Base-by-base conservation (phyloP, 2,797 vertebrate genomes). In the Crocodylus rhombifer region DNA sequence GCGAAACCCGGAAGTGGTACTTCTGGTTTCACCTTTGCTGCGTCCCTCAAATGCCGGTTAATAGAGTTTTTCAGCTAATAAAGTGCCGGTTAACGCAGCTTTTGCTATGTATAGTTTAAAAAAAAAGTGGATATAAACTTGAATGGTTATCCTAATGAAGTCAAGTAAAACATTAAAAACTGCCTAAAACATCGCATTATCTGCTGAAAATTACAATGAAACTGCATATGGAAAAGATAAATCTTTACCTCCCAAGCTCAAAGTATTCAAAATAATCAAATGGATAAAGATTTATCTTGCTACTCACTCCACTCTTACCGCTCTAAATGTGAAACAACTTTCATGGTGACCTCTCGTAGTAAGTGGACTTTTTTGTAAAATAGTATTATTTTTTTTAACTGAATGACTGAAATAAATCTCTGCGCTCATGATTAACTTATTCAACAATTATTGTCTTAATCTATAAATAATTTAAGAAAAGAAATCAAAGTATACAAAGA, bases 361-460 rank as follows among this genome's bases (percentile, higher is more conserved):
- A 93, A 93, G 90, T 87, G 64, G 77, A 81, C 89, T 81, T 69
- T 94, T 21, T 89, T 94, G 93, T 79, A 92, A 97, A 94, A 94
- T 86, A 87, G 86, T 86, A 94, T 64, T 26, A 73, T 51, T 51
- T 79, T 93, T 57, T 88, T 92, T 75, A 78, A 82, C 78, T 36
- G 67, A 17, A 64, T 61, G 4, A 42, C 25, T 51, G 36, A 23
- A 73, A 26, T 73, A 4, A 25, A 25, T 14, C 6, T 13, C 36
- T 51, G 69, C 51, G 69, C 23, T 25, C 80, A 69, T 91, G 63
- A 77, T 6, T 74, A 51, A 80, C 86, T 91, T 77, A 76, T 56
- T 57, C 28, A 76, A 56, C n/a, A 76, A 56, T 76, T 76, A 89
- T 5, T 81, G 63, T 12, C 60, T 88, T 88, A 21, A 57, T 8